These are phyloP conservation scores for Lepas anatifera DNA, from an alignment of 2,888 invertebrate species.

Conservation along the genomic window DNA sequence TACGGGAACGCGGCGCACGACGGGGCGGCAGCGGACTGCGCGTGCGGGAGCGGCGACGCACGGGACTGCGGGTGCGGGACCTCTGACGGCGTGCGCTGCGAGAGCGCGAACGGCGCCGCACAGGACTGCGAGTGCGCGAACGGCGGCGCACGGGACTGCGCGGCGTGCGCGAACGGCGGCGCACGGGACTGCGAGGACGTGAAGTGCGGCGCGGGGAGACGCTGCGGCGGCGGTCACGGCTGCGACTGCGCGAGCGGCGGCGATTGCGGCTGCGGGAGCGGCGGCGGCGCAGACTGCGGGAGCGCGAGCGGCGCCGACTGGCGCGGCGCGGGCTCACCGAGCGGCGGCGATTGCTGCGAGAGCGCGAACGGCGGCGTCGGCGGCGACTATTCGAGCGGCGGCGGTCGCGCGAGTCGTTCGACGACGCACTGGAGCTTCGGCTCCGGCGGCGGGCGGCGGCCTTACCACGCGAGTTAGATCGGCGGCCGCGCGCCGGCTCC, in stretches of 20 bases:
- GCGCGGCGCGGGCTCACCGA: not conserved
- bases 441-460: not conserved
- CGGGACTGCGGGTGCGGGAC: not conserved
- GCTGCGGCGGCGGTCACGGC: too few relatives aligned
- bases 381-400: not conserved
- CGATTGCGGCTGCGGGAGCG: not conserved
- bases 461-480: not conserved
- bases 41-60: not conserved
- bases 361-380: not conserved
- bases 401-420: constrained; percentile 6
- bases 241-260: not conserved
- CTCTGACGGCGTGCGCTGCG: not conserved
- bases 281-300: not conserved
- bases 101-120: not conserved
- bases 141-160: not conserved
- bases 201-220: not conserved
- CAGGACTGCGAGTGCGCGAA: not conserved
- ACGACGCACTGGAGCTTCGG: not conserved
- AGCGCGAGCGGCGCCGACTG: not conserved
- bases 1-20: not conserved
- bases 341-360: not conserved
- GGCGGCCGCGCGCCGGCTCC: not conserved
- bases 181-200: not conserved
- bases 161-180: not conserved
- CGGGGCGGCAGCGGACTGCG: not conserved